phyloP scores from a whole-genome alignment of 2,888 invertebrate genomes.

The Drosophila tanythrix region DNA sequence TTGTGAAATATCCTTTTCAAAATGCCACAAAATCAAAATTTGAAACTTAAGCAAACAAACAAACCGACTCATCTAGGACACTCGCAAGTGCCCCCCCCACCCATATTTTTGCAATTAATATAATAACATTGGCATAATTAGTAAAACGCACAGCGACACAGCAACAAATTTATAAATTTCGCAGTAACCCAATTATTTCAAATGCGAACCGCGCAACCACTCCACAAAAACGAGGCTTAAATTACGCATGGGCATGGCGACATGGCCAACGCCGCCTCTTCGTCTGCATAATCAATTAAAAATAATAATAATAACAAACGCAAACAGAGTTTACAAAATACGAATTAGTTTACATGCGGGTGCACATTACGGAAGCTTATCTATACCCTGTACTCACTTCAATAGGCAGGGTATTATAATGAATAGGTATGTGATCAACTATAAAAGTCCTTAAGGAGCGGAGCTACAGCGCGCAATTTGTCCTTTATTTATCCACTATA shows the following conservation, averaged over 20 bases:
- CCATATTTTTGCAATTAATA: conserved; percentile 40
- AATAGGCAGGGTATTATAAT: background rate
- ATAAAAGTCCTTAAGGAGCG: too few relatives aligned
- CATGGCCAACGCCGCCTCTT: background rate
- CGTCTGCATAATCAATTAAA: conserved; percentile 59
- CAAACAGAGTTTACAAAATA: conserved; percentile 56
- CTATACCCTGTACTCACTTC: conserved; percentile 10
- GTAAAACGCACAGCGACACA: conserved; percentile 42
- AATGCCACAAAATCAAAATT: background rate
- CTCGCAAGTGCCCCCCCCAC: background rate
- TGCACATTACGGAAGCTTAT: conserved; percentile 3
- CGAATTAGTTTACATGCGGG: conserved; percentile 59
- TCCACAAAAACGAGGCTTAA: conserved; percentile 26
- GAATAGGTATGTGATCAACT: too few relatives aligned
- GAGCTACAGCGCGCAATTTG: too few relatives aligned
- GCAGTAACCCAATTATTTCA: conserved; percentile 59
- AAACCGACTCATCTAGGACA: background rate
- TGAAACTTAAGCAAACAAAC: background rate
- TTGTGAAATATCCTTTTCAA: background rate
- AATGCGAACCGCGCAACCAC: conserved; percentile 31
- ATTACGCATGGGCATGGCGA: background rate
- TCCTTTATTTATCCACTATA: too few relatives aligned
- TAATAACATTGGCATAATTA: conserved; percentile 61
- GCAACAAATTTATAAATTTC: conserved; percentile 53
- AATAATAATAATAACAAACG: conserved; percentile 71